Conservation (phyloP, 92 coral and sea anemone species). For the Palythoa caribaeorum region DNA sequence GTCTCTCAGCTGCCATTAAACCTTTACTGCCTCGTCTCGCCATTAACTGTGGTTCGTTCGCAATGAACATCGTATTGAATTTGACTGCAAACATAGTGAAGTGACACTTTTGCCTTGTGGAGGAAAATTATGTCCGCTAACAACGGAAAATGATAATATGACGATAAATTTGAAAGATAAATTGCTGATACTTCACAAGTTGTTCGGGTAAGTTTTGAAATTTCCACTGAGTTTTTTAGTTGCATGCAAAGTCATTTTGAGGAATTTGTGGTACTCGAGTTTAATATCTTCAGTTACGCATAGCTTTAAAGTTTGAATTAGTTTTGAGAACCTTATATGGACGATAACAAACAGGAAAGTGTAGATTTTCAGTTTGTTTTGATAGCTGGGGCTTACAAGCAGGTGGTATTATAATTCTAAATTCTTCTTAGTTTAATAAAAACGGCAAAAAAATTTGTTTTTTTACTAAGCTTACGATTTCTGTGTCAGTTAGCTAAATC, state of each 20-base stretch:
- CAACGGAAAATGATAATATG: constrained; percentile 49
- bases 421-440: not conserved
- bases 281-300: not conserved
- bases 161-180: constrained; percentile 75
- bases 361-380: not conserved
- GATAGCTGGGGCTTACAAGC: not conserved
- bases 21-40: not conserved
- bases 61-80: not conserved
- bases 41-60: not conserved
- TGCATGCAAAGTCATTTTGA: not conserved
- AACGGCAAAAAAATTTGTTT: not conserved
- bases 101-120: not conserved
- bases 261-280: not conserved
- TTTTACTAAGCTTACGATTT: not conserved
- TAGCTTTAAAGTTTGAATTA: not conserved
- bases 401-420: not conserved
- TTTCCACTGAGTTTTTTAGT: not conserved
- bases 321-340: not conserved
- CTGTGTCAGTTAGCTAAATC: not conserved
- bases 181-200: constrained; percentile 81
- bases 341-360: not conserved
- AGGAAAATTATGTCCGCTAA: not conserved
- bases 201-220: constrained; percentile 77
- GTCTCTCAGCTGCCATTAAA: not conserved
- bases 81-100: not conserved